These are phyloP conservation scores for Pristionchus exspectatus DNA, from an alignment of 2,888 invertebrate species.

Conservation along the genomic window DNA sequence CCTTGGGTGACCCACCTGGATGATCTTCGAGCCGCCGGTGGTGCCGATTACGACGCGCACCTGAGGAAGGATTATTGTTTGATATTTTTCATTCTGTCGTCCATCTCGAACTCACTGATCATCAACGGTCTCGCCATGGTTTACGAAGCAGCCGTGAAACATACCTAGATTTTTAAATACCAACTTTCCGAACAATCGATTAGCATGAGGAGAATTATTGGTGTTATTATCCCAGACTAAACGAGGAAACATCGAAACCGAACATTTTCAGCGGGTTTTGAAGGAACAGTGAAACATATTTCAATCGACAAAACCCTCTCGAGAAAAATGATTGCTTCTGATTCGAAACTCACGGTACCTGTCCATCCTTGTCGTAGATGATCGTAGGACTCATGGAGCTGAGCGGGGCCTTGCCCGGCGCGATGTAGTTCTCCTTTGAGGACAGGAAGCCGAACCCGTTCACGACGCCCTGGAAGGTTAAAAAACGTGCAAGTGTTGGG, in stretches of 20 bases:
- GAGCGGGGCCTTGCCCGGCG: constrained; percentile 20
- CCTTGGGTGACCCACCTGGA: not conserved
- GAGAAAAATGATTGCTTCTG: too few species aligned
- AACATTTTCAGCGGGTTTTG: too few species aligned
- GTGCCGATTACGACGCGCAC: constrained; percentile 44
- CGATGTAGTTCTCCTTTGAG: not conserved
- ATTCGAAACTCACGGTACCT: not conserved
- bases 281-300: too few species aligned
- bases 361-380: not conserved
- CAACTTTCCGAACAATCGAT: too few species aligned
- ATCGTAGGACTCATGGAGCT: constrained; percentile 34
- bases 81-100: not conserved
- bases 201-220: too few species aligned
- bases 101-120: too few species aligned
- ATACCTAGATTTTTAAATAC: too few species aligned
- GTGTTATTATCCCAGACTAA: too few species aligned
- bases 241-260: too few species aligned
- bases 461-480: not conserved
- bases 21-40: constrained; percentile 48
- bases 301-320: not conserved
- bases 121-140: too few species aligned
- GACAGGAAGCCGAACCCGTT: constrained; percentile 6
- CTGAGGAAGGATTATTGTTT: not conserved
- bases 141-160: too few species aligned
- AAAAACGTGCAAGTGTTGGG: too few species aligned